A percentile compares a stretch with the other conserved stretches of the same genome.
These are phyloP conservation scores for Orthonychiurus folsomi DNA, from an alignment of 2,888 invertebrate genomes.

Conservation along the genomic window DNA sequence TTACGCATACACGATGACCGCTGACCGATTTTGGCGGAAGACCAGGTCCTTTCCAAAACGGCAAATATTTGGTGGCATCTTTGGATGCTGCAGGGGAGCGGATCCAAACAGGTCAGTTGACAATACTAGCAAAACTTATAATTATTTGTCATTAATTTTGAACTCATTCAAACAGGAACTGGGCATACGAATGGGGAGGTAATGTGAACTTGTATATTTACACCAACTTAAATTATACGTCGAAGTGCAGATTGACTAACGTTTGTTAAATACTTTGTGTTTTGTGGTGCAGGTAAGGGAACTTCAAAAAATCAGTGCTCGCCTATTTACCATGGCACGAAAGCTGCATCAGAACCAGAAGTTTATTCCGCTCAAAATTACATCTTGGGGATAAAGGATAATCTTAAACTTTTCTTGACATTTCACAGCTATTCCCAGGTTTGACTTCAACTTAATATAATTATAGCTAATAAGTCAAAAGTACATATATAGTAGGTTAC, in stretches of 20 bases:
- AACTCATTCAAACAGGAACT: too few relatives aligned
- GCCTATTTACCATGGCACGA: conserved; percentile 42
- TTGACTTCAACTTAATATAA: conserved; percentile 42
- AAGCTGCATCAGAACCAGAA: conserved; percentile 60
- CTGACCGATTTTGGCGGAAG: conserved; percentile 63
- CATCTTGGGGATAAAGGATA: conserved; percentile 48
- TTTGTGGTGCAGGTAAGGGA: conserved; percentile 27
- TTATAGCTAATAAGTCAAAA: not conserved
- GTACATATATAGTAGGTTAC: too few relatives aligned
- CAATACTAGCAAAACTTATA: too few relatives aligned
- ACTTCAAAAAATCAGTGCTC: conserved; percentile 37
- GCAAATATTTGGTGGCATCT: conserved; percentile 30
- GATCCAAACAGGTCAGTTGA: too few relatives aligned
- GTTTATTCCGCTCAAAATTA: conserved; percentile 58
- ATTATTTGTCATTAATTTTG: too few relatives aligned
- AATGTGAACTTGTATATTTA: conserved; percentile 8
- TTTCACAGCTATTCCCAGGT: conserved; percentile 72
- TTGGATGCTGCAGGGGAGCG: conserved; percentile 37
- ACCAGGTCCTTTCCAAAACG: conserved; percentile 50
- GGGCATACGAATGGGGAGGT: conserved; percentile 66
- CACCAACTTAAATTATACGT: not conserved
- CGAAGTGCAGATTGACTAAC: not conserved
- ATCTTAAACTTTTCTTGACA: conserved; percentile 58
- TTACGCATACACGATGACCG: conserved; percentile 12
- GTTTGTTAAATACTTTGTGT: conserved; percentile 3